These are phyloP conservation scores for Eupristina koningsbergeri DNA, from an alignment of 1,140 invertebrate species.

Conservation along the genomic window DNA sequence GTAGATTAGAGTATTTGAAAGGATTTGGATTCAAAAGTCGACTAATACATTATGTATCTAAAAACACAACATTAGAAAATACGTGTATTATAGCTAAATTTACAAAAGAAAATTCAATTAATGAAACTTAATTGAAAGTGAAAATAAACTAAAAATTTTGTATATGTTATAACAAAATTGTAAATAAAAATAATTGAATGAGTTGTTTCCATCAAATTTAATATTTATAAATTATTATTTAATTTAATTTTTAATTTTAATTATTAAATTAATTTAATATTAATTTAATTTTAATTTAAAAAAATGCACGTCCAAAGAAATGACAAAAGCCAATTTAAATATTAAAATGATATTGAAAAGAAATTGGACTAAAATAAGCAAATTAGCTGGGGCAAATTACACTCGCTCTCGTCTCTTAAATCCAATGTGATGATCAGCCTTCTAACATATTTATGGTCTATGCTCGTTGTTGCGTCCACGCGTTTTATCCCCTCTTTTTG, in stretches of 20 bases:
- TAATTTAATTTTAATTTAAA: too few species aligned
- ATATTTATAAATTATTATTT: too few species aligned
- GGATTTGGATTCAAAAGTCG: slow-evolving; percentile 75
- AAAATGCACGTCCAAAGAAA: neutral
- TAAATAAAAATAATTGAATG: too few species aligned
- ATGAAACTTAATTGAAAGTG: neutral
- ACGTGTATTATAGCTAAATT: slow-evolving; percentile 79
- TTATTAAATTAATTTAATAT: too few species aligned
- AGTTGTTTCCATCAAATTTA: too few species aligned
- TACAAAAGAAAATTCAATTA: slow-evolving; percentile 5
- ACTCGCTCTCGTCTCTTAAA: too few species aligned
- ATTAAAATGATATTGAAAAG: neutral
- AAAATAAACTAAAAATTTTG: neutral
- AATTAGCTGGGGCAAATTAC: too few species aligned
- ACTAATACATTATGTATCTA: slow-evolving; percentile 79
- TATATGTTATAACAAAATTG: neutral
- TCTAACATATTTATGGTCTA: slow-evolving; percentile 28
- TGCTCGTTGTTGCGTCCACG: slow-evolving; percentile 1
- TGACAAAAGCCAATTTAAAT: neutral
- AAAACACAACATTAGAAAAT: slow-evolving; percentile 83
- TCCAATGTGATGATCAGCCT: neutral
- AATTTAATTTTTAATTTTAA: too few species aligned
- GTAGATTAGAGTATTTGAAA: slow-evolving; percentile 79
- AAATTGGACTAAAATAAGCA: neutral
- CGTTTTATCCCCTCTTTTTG: slow-evolving; percentile 58